Evolutionary conservation across 2,797 vertebrate species (phyloP).

Genomic region (Hydrolagus colliei): DNA sequence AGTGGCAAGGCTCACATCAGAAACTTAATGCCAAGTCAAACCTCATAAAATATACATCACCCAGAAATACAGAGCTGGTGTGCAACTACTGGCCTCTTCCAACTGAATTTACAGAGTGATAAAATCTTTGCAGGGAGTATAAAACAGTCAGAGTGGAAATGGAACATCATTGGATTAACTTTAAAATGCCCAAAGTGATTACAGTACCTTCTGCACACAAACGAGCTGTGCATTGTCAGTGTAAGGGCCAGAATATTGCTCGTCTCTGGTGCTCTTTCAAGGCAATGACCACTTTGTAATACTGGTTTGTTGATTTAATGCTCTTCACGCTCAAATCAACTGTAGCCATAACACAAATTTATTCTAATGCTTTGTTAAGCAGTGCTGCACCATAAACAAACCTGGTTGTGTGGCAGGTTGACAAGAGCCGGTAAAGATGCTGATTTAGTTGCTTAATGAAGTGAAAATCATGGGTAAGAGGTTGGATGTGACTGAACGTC

Average conservation of each 20-base stretch:
- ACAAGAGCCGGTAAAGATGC: background rate
- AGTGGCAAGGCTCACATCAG: background rate
- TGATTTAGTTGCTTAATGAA: background rate
- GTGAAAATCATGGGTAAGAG: background rate
- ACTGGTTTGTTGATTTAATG: background rate
- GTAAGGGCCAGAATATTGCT: background rate
- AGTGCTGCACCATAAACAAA: background rate
- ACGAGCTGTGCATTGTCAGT: background rate
- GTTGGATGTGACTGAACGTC: background rate
- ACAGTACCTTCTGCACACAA: background rate
- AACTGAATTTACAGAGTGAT: constrained; percentile 24
- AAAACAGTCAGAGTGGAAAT: background rate
- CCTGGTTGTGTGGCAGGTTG: background rate
- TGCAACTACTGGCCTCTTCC: constrained; percentile 10
- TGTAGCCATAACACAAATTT: too few relatives aligned
- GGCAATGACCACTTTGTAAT: background rate
- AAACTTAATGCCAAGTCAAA: constrained; percentile 10
- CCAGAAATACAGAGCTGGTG: constrained; percentile 22
- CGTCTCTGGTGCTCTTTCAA: background rate
- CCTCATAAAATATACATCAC: constrained; percentile 12
- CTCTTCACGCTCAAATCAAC: background rate
- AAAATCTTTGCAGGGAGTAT: constrained; percentile 7
- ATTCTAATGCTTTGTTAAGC: background rate
- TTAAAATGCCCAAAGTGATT: constrained; percentile 8
- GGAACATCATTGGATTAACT: constrained; percentile 10